Conservation (phyloP, 2,888 invertebrate species). For the Protodeltote pygarga region DNA sequence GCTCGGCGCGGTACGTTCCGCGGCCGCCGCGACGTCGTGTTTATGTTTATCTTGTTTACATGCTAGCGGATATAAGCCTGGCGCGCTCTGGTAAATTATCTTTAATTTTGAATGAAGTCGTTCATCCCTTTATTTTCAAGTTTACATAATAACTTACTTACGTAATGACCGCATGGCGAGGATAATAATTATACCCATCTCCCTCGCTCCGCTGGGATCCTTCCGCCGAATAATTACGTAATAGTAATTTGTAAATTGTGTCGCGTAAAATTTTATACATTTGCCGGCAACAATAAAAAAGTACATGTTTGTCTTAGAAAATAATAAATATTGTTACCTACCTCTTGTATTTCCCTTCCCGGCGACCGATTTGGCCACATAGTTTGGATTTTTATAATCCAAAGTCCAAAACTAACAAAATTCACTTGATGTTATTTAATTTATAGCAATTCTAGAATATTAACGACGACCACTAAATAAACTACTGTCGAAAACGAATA, state of each 20-base stretch:
- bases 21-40: slow-evolving; percentile 25
- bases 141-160: slow-evolving; percentile 76
- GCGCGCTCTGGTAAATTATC: slow-evolving; percentile 30
- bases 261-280: slow-evolving; percentile 14
- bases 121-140: slow-evolving; percentile 55
- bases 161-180: slow-evolving; percentile 73
- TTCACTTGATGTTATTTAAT: no score
- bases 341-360: no score
- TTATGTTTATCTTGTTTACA: slow-evolving; percentile 52
- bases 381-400: no score
- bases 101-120: slow-evolving; percentile 23
- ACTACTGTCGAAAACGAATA: no score
- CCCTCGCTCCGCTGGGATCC: slow-evolving; percentile 35
- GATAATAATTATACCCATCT: slow-evolving; percentile 39
- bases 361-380: slow-evolving; percentile 27
- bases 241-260: slow-evolving; percentile 39
- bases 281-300: slow-evolving; percentile 16
- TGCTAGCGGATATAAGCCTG: slow-evolving; percentile 21
- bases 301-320: not conserved
- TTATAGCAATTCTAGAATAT: no score
- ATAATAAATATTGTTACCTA: no score
- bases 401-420: no score
- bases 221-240: slow-evolving; percentile 50
- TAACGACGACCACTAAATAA: no score
- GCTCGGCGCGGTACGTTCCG: slow-evolving; percentile 5